A percentile compares a stretch with the other conserved stretches of the same genome.
Evolutionary conservation across 2,797 vertebrate species (phyloP).

Genomic region (Thalassophryne amazonica): DNA sequence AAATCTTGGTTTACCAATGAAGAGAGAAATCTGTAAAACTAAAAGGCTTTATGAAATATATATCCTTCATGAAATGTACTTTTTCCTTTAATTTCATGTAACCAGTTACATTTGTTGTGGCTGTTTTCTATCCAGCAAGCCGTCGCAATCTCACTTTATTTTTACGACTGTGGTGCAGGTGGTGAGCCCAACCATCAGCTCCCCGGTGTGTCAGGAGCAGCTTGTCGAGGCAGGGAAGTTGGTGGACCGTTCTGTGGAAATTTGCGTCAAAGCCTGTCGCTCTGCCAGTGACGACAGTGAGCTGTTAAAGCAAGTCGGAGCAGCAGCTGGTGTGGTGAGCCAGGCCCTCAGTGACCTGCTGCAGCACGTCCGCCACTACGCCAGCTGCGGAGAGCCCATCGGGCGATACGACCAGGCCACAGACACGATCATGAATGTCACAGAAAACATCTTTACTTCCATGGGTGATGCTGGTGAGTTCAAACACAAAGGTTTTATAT

Average conservation of each 20-base stretch:
- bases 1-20: no score
- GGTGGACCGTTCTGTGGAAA: conserved; percentile 96
- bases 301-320: conserved; percentile 92
- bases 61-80: neutral
- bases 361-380: conserved; percentile 95
- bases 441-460: conserved; percentile 98
- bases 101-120: no score
- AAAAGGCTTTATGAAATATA: neutral
- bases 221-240: conserved; percentile 96
- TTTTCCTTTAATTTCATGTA: no score
- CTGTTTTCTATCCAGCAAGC: neutral
- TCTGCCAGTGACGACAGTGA: conserved; percentile 88
- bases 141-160: neutral
- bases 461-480: conserved; percentile 97
- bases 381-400: conserved; percentile 94
- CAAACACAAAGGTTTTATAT: no score
- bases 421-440: conserved; percentile 98
- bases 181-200: conserved; percentile 97
- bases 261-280: conserved; percentile 92
- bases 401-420: conserved; percentile 99
- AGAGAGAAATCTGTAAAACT: no score
- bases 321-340: conserved; percentile 90
- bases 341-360: conserved; percentile 93
- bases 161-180: conserved; percentile 74
- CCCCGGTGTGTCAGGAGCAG: conserved; percentile 97